Base-by-base conservation (phyloP, 2,888 invertebrate species). In the Aphrophora alni region DNA sequence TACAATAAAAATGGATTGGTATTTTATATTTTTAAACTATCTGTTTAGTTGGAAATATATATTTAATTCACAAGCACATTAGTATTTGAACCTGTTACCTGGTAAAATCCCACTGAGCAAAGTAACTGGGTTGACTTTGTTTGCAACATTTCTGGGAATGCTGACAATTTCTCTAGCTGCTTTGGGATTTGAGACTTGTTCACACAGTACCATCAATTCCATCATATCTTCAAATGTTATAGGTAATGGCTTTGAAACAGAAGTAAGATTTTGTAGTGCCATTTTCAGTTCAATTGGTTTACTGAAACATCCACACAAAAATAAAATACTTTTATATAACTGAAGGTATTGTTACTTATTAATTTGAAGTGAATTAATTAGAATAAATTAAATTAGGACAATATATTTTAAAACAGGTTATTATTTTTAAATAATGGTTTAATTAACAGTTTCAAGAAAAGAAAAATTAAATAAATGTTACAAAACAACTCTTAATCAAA, bases 61-160 rank as follows among this genome's bases (percentile, higher is more conserved):
- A 33, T 33, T 33, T 5, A 33, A 5, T 33, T 33, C 8, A 33
- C 8, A 33, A 33, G 33, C 33, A 33, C 33, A 33, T 33, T 33
- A 33, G 33, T 33, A 33, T 8, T 33, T 33, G 3, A 33, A 33
- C 3, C 5, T 75, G 84, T 85, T 86, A 95, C 96, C 96, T 89
- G 96, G 96, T 87, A 95, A 91, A 84, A 96, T 95, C 44, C 95
- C 95, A 86, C 93, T 94, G 74, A 95, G 89, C 83, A 95, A 87
- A 0, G 94, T 92, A 44, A 81, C 81, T 3, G 83, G 78, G 71
- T 38, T 80, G 74, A 79, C 25, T 33, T 51, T 73, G 38, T 59
- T 33, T n/a, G 59, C 44, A 24, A 74, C 33, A 76, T 26, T 27
- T n/a, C 77, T 28, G 17, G 71, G 38, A 51, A 38, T 26, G n/a